Evolutionary conservation across 2,888 invertebrate genomes (phyloP), one percentile per base, ranked within the genome.

Genomic region (Argyra leucocephala): DNA sequence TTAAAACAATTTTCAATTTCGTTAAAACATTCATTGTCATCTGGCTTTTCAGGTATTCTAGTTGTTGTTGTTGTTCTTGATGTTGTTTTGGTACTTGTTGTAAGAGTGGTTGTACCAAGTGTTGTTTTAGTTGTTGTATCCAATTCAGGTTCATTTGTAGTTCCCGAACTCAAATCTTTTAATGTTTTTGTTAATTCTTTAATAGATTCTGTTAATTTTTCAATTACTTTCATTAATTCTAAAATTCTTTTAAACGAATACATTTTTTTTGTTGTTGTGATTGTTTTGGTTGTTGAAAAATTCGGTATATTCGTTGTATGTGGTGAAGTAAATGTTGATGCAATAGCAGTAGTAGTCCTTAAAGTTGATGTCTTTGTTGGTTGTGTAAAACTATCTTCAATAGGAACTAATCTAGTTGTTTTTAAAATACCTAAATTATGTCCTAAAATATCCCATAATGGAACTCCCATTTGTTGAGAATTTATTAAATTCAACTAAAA

Each of bases 71-170:
- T 37, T 12, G 59, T 59, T 66, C 65, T 67, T 65, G 63, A 65
- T 65, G 66, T 66, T 37, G 63, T 63, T 65, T 65, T 67, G 36
- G 59, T 59, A 9, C 3, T 21, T 59, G 64, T 65, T 36, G 63
- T 66, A n/a, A 61, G 9, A 57, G 62, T 23, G 36, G 65, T 64
- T 31, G 60, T 63, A 57, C 36, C 61, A 63, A 62, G 58, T 61
- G 63, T 59, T 24, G 36, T 58, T 64, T 58, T 60, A 9, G 37
- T 3, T 18, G 48, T 9, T 64, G 63, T 62, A 59, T 68, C 62
- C 31, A 22, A 22, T 18, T 31, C 22, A 57, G 18, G 24, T 22
- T 60, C 48, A 23, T 63, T n/a, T 36, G n/a, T 61, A 26, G n/a
- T 9, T 18, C 23, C 23, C 7, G 26, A 9, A 23, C 26, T 12